Base-by-base conservation (phyloP, 2,888 invertebrate species). In the Schizotus pectinicornis region DNA sequence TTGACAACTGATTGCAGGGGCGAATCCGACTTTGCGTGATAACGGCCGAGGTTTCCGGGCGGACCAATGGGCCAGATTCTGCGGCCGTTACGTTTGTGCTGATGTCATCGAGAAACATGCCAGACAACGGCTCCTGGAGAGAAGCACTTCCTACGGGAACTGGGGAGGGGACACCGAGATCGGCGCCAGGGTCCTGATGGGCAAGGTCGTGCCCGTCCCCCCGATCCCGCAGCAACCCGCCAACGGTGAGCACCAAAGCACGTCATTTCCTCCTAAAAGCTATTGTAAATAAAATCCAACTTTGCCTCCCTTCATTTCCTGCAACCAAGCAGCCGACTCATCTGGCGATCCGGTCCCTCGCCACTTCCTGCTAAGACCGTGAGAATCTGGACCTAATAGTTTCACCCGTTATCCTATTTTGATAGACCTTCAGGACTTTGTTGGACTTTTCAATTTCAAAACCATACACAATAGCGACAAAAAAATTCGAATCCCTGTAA, bases 11-110 rank as follows among this genome's bases (percentile, higher is more conserved):
- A 38, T 48, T 75, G 30, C 76, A 90, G 89, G 89, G 63, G 89
- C 89, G 7, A 88, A 88, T 71, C 87, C 89, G 3, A 84, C 86
- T 7, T 79, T 88, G 62, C 80, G 87, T 43, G 90, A 90, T 75
- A 82, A 84, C 64, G 88, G 89, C 0, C 81, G 89, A 43, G 86
- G 88, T 8, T 78, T 89, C 39, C 82, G 88, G 56, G 88, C 91
- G 0, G 87, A 88, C 68, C 89, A 90, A 75, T 91, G 90, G 90
- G 90, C 90, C 1, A 79, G 86, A 63, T 88, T 86, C 74, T 90
- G 89, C 72, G 89, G 90, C 7, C 82, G 90, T 39, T 84, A 87
- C 72, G 83, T 86, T 34, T 88, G 88, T 70, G 87, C 89, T 2
- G 88, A 89, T 71, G 85, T 88, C 62, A 89, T 91, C 63, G 87